Evolutionary conservation across 2,888 invertebrate genomes (phyloP).

Genomic region (Drosophila prostipennis): DNA sequence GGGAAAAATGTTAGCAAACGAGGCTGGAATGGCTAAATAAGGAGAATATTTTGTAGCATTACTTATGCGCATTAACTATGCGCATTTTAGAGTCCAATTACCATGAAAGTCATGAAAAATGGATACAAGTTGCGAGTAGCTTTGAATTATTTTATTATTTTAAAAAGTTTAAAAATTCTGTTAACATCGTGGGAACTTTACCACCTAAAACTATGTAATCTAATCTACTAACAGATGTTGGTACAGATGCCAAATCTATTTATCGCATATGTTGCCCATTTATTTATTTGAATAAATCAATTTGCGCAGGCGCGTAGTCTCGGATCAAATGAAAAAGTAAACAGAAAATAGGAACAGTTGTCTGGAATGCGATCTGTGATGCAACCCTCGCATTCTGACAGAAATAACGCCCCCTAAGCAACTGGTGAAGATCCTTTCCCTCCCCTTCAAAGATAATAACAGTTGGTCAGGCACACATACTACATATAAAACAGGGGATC

Average conservation of each 20-base stretch:
- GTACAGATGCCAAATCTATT: constrained; percentile 17
- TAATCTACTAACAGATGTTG: constrained; percentile 12
- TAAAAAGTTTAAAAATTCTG: background rate
- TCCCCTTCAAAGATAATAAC: constrained; percentile 29
- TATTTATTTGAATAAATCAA: constrained; percentile 24
- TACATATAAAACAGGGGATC: constrained; percentile 5
- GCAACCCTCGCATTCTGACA: constrained; percentile 22
- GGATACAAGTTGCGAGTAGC: background rate
- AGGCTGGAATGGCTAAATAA: constrained; percentile 18
- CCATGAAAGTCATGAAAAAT: constrained; percentile 8
- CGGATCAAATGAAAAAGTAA: background rate
- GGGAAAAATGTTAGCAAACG: constrained; percentile 24
- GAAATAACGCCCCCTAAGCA: constrained; percentile 38
- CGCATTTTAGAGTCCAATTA: constrained; percentile 1
- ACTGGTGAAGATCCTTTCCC: constrained; percentile 19
- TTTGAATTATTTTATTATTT: background rate
- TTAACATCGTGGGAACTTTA: constrained; percentile 7
- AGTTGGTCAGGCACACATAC: constrained; percentile 49
- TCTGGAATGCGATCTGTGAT: constrained; percentile 31
- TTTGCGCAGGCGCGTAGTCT: constrained; percentile 25
- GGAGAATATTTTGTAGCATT: constrained; percentile 23
- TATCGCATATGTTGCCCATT: constrained; percentile 59
- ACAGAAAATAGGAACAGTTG: constrained; percentile 56
- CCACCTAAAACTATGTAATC: background rate
- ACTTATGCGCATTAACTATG: constrained; percentile 7